phyloP scores from a whole-genome alignment of 2,888 invertebrate genomes.

The Nesidiocoris tenuis region DNA sequence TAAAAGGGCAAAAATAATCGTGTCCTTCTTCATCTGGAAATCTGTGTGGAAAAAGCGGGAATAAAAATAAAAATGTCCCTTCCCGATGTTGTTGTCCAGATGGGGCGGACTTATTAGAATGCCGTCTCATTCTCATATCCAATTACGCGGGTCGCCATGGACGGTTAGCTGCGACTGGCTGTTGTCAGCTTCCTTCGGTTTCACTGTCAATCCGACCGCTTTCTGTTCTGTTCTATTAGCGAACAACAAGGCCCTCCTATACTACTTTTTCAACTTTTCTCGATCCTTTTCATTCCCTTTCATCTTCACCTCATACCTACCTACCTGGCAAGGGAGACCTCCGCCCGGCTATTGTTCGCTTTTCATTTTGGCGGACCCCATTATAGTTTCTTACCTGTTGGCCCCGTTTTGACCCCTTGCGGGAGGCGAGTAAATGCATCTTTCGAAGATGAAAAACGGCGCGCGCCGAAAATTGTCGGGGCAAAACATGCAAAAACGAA shows the following conservation, averaged over 20 bases:
- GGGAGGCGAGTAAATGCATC: background rate
- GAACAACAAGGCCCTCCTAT: background rate
- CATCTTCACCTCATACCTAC: background rate
- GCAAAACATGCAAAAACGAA: too few relatives aligned
- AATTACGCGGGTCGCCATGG: conserved; percentile 16
- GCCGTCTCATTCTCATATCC: conserved; percentile 18
- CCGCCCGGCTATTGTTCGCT: conserved; percentile 19
- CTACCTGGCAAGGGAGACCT: background rate
- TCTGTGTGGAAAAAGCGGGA: background rate
- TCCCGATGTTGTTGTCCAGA: background rate
- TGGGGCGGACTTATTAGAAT: background rate
- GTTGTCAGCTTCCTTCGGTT: conserved; percentile 20
- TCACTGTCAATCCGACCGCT: conserved; percentile 14
- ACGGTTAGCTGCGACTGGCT: conserved; percentile 1
- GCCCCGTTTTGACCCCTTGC: background rate
- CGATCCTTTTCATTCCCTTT: background rate
- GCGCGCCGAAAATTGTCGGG: background rate
- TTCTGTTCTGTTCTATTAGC: background rate
- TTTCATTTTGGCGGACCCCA: conserved; percentile 18
- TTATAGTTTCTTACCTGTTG: conserved; percentile 20
- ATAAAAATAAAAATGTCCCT: background rate
- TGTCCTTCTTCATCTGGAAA: background rate
- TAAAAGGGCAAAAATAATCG: background rate
- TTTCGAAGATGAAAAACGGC: background rate
- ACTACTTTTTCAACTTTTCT: background rate